Evolutionary conservation across 2,888 invertebrate genomes (phyloP).

Genomic region (Ferdinandea cuprea): DNA sequence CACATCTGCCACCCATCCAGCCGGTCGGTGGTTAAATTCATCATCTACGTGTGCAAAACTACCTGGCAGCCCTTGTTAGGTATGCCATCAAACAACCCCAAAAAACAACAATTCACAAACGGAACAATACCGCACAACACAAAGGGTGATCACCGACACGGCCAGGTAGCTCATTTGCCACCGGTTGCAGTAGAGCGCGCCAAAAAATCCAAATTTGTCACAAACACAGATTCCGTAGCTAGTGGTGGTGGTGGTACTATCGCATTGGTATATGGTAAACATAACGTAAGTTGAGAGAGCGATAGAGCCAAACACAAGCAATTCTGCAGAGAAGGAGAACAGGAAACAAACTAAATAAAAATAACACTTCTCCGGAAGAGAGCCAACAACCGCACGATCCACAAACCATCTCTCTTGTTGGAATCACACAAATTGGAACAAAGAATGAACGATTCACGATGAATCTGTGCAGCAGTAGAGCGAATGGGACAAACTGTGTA

Average conservation of each 20-base stretch:
- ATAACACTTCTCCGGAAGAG: constrained; percentile 59
- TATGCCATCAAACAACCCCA: constrained; percentile 48
- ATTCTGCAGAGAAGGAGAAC: constrained; percentile 20
- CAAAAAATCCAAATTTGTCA: constrained; percentile 70
- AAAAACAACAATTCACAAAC: constrained; percentile 38
- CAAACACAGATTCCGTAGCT: constrained; percentile 61
- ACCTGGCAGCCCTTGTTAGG: constrained; percentile 68
- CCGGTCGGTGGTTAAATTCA: constrained; percentile 74
- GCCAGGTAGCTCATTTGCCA: constrained; percentile 70
- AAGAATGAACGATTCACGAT: constrained; percentile 49
- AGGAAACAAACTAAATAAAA: constrained; percentile 16
- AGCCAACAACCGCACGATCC: constrained; percentile 57
- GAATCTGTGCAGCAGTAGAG: constrained; percentile 59
- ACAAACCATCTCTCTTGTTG: constrained; percentile 53
- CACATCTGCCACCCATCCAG: constrained; percentile 74
- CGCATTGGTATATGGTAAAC: too few species aligned
- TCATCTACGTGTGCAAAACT: constrained; percentile 65
- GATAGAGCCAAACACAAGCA: constrained; percentile 15
- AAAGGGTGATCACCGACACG: constrained; percentile 57
- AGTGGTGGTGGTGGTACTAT: constrained; percentile 18
- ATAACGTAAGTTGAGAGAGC: constrained; percentile 1
- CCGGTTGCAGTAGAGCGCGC: constrained; percentile 71
- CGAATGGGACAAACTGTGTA: constrained; percentile 46
- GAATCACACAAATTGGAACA: constrained; percentile 66
- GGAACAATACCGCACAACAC: constrained; percentile 64